Conservation (phyloP, 2,113 vertebrate species). For the Sinocyclocheilus grahami region DNA sequence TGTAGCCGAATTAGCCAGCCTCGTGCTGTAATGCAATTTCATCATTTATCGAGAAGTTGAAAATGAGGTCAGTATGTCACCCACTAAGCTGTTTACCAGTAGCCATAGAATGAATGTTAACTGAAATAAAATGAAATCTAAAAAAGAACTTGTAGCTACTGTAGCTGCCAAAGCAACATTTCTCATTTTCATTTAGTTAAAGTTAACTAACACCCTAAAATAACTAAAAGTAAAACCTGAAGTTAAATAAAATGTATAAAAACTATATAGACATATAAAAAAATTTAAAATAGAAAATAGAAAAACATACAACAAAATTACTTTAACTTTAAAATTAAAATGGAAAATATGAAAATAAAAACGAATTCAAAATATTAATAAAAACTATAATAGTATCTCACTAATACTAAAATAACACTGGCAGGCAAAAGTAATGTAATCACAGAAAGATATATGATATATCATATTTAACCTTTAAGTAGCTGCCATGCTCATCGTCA, state of each 20-base stretch:
- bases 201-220: not conserved
- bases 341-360: not conserved
- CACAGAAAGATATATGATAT: not conserved
- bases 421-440: not conserved
- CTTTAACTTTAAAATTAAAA: not conserved
- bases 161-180: not conserved
- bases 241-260: not conserved
- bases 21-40: constrained; percentile 43
- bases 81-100: not conserved
- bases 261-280: not conserved
- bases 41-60: constrained; percentile 12
- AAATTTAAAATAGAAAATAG: not conserved
- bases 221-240: not conserved
- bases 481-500: constrained; percentile 90
- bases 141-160: not conserved
- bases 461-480: constrained; percentile 80
- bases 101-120: not conserved
- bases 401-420: not conserved
- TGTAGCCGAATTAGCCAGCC: not conserved
- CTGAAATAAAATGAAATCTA: not conserved
- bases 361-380: not conserved
- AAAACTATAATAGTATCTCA: not conserved
- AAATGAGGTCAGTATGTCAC: constrained; percentile 34
- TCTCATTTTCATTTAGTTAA: not conserved
- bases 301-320: not conserved